Percentiles rank a stretch among this genome's conserved stretches.
Evolutionary conservation across 2,797 vertebrate species (phyloP).

Genomic region (Premnoplex brunnescens): DNA sequence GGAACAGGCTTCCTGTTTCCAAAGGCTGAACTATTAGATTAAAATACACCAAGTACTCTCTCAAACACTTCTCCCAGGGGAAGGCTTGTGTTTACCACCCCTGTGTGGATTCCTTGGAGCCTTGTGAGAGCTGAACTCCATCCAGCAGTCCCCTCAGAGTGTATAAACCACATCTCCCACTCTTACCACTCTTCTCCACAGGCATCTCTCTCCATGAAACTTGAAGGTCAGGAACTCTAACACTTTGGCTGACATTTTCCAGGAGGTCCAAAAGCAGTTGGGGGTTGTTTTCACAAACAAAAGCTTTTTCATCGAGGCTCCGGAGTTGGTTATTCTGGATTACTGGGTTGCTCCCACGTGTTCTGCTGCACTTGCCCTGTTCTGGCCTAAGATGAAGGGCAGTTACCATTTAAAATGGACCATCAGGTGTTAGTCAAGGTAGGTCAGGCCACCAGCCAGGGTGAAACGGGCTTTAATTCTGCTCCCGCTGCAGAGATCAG

Average conservation of each 20-base stretch:
- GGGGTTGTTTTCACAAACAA: neutral
- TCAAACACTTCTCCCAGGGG: neutral
- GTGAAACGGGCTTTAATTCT: neutral
- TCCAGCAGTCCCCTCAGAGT: neutral
- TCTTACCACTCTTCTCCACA: neutral
- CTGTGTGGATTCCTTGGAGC: rapidly evolving
- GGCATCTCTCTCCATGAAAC: neutral
- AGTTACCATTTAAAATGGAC: neutral
- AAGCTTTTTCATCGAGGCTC: neutral
- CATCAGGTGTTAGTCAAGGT: neutral
- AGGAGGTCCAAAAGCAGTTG: neutral
- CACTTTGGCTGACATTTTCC: neutral
- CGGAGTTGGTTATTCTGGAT: neutral
- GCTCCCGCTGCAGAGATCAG: neutral
- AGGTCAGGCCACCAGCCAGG: neutral
- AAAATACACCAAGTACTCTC: neutral
- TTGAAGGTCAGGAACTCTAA: neutral
- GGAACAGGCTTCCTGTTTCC: neutral
- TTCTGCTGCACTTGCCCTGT: neutral
- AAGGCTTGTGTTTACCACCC: neutral
- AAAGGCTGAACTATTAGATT: neutral
- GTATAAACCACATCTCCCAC: neutral
- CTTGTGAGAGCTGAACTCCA: neutral
- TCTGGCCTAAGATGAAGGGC: neutral
- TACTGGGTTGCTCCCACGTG: neutral